Evolutionary conservation across 2,888 invertebrate genomes (phyloP), one percentile per base, ranked within the genome.

Genomic region (Ophion ellenae): DNA sequence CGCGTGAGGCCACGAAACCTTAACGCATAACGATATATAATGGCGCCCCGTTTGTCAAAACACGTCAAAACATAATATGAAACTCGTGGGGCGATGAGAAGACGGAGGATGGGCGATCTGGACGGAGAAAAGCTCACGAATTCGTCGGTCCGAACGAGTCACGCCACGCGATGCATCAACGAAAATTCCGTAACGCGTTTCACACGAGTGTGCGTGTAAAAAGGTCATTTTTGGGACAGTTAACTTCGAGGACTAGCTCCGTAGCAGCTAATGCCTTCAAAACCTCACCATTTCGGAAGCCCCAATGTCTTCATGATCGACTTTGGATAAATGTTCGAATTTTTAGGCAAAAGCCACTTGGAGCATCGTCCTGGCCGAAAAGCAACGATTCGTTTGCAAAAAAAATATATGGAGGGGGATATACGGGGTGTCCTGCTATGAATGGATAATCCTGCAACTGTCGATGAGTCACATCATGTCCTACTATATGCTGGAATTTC

Each of bases 41-140:
- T 94, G 92, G 93, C 92, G 92, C 90, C 91, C 92, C 92, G 93
- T 93, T 94, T 93, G 93, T 94, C 93, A 93, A 93, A 93, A 93
- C 93, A 93, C 92, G 93, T 93, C 93, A 93, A 93, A 93, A 94
- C 93, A 94, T 81, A 81, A 81, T 86, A 81, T 78, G 28, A 80
- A 80, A 74, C 66, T 64, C 59, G 70, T 61, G 70, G 64, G n/a
- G 59, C 76, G 83, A 81, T 81, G 86, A 81, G 83, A 83, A 81
- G 64, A 86, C 28, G 45, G 36, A 77, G 61, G 17, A 75, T 66
- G 32, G 17, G 59, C 45, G 61, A 36, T 57, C 45, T 36, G 24
- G 2, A 57, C n/a, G 73, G 59, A 74, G 45, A 79, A 79, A 79
- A 63, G 70, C 40, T 73, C 24, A 61, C 67, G 47, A 57, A 75